A percentile compares a stretch with the other conserved stretches of the same genome.
phyloP scores from a whole-genome alignment of 2,113 vertebrate genomes.

The Centropristis striata region DNA sequence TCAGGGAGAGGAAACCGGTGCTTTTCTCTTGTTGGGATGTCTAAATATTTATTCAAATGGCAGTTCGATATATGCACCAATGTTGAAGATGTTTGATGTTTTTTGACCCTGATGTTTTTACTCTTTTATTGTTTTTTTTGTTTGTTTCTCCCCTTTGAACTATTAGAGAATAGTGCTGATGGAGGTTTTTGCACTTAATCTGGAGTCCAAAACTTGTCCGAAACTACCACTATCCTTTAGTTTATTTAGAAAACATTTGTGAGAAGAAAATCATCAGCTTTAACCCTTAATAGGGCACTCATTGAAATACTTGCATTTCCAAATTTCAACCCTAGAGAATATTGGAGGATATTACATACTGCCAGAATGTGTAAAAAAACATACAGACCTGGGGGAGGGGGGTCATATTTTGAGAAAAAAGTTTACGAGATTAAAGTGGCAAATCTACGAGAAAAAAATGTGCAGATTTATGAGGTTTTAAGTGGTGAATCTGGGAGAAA shows the following conservation, averaged over 20 bases:
- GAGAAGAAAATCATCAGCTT: conserved; percentile 11
- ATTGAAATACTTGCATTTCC: no score
- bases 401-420: no score
- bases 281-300: no score
- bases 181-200: background rate
- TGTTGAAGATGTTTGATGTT: conserved; percentile 5
- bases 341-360: no score
- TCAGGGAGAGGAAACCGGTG: conserved; percentile 45
- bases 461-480: no score
- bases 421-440: no score
- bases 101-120: conserved; percentile 20
- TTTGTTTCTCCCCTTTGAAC: background rate
- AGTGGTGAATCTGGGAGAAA: no score
- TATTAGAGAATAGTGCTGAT: background rate
- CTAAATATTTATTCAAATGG: conserved; percentile 65
- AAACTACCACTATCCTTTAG: background rate
- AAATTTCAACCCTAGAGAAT: no score
- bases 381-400: no score
- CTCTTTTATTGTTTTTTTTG: conserved; percentile 8
- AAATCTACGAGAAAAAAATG: no score
- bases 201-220: conserved; percentile 13
- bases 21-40: conserved; percentile 49
- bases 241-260: conserved; percentile 15
- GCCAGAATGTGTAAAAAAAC: no score
- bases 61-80: conserved; percentile 19